phyloP scores from a whole-genome alignment of 2,113 vertebrate species.

The Bettongia penicillata region DNA sequence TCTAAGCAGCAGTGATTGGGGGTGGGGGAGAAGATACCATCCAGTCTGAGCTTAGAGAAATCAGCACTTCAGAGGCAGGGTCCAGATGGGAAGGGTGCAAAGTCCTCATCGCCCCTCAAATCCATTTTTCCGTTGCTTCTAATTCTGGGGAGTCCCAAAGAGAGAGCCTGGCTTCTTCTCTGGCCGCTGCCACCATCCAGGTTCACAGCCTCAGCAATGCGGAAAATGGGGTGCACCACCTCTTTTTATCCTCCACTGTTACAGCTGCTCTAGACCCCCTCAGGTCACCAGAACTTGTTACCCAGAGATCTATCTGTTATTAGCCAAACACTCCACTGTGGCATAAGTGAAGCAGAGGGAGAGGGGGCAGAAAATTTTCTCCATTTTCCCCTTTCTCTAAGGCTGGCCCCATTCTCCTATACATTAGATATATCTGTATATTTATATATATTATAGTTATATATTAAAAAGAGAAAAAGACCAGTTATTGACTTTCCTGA shows the following conservation, averaged over 20 bases:
- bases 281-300: neutral
- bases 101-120: neutral
- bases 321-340: neutral
- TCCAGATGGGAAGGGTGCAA: neutral
- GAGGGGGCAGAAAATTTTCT: neutral
- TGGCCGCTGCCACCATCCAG: neutral
- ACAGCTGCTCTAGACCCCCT: neutral
- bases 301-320: neutral
- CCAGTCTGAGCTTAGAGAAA: neutral
- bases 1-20: neutral
- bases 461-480: conserved; percentile 81
- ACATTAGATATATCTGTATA: conserved; percentile 84
- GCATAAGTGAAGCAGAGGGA: neutral
- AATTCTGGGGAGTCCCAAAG: neutral
- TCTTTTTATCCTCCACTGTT: neutral
- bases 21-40: neutral
- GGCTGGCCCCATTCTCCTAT: conserved; percentile 47
- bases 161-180: neutral
- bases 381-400: neutral
- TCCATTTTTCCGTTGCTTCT: neutral
- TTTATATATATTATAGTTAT: conserved; percentile 88
- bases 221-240: rapidly evolving
- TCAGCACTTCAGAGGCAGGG: neutral
- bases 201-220: neutral
- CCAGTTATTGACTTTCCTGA: conserved; percentile 70